Evolutionary conservation across 2,797 vertebrate genomes (phyloP), one percentile per base, ranked within the genome.

Genomic region (Girardinus metallicus): DNA sequence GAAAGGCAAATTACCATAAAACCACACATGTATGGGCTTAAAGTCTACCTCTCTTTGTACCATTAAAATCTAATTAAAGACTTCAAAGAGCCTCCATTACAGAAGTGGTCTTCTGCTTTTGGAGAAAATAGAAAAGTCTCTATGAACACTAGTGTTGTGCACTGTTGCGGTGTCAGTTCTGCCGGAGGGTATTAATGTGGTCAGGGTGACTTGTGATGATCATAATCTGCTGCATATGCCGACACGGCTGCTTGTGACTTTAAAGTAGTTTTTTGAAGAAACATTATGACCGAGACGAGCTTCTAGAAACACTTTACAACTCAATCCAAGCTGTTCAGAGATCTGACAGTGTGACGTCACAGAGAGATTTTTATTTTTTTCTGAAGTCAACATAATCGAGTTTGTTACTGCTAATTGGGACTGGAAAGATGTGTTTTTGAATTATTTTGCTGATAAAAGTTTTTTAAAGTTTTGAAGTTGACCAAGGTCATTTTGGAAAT

Each of bases 1-100:
- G 90, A 87, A 86, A 87, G 85, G 88, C 87, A 94, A 94, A 93
- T 89, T 91, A 91, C 92, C 91, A 94, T 95, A 94, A 95, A 95
- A 94, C 90, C 93, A 83, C 93, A 94, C 81, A 85, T 94, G 92
- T 91, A 94, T 89, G 86, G 87, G 87, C 87, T 91, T 94, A 93
- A 93, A 92, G 89, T 90, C 87, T 85, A 89, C 86, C 90, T 93
- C 87, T 87, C 84, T 81, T 80, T 72, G 31, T 88, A 88, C 84
- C 88, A 91, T 93, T 93, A 94, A 91, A 93, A 93, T 87, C 90
- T 91, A 92, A 94, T 94, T 94, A 92, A 91, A 88, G 91, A 93
- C 92, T 93, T 95, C 92, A 95, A 95, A 93, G 85, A 74, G 85
- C 60, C 81, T 83, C 81, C 74, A 62, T 89, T 88, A 89, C 88